Evolutionary conservation across 1,140 invertebrate species (phyloP), one percentile per base, ranked within the genome.

Genomic region (Tribolium castaneum): DNA sequence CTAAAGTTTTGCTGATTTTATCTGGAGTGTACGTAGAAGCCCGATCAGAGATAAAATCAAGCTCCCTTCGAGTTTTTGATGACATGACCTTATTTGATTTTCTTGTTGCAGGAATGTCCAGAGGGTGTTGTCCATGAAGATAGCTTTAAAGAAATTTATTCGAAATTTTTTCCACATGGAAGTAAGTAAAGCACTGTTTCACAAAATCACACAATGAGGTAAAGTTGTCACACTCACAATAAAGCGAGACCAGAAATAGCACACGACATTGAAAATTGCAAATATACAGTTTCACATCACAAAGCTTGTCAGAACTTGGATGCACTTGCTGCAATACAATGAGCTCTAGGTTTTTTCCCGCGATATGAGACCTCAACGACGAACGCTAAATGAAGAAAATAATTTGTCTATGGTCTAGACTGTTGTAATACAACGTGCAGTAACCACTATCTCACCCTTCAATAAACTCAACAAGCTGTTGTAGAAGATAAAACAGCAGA

Each of bases 121-220:
- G 96, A 96, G 84, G 98, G 98, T 39, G 94, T 99, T 66, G 97
- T 99, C 35, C 96, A 98, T 86, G 97, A 98, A 88, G 95, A 98
- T 83, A 95, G 95, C 76, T 99, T 99, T 89, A 99, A 98, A 89
- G 96, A 99, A 87, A 98, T 99, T 83, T 99, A 99, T 88, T 95
- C 96, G 78, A 98, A 99, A 88, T 99, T 99, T 90, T 99, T 99
- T 89, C 98, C 98, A 39, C 97, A 99, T 87, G 97, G 97, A 90
- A 98, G 97, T 99, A 92, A 95, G 96, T 95, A 86, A 22, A n/a
- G 30, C 22, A 62, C 1, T 30, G 3, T 35, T 10, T 51, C 6
- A 51, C 50, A 51, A 51, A 51, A 51, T 51, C 6, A 51, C 9
- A 14, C 51, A 19, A 13, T 52, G 12, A 12, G 16, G 2, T 52